phyloP scores from a whole-genome alignment of 1,140 invertebrate species.

The Rhopalosiphum maidis region DNA sequence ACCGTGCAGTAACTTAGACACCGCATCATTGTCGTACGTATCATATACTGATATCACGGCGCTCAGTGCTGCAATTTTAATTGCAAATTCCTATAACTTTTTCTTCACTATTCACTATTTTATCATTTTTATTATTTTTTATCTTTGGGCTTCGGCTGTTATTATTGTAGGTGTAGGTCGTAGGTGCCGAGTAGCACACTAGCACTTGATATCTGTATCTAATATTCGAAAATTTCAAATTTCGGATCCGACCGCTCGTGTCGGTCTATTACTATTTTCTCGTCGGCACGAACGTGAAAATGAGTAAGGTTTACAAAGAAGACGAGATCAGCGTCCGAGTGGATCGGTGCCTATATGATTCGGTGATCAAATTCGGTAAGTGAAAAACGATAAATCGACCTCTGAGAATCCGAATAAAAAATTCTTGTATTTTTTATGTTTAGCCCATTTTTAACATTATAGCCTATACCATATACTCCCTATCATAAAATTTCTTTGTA shows the following conservation, averaged over 20 bases:
- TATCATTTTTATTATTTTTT: background rate
- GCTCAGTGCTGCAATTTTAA: background rate
- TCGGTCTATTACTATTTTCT: background rate
- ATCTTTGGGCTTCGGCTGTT: background rate
- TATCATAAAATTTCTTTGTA: background rate
- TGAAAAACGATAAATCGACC: background rate
- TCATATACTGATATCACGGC: background rate
- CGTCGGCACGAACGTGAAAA: background rate
- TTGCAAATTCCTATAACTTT: background rate
- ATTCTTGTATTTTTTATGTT: background rate
- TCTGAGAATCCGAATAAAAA: background rate
- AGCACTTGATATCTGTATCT: background rate
- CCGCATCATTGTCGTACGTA: background rate
- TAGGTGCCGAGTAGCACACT: background rate
- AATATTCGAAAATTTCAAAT: background rate
- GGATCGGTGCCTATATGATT: slow-evolving; percentile 54
- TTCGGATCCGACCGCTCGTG: background rate
- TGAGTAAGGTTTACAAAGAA: slow-evolving; percentile 54
- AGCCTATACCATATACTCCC: background rate
- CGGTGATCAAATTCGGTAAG: slow-evolving; percentile 53
- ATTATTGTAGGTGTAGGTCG: background rate
- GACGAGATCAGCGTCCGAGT: slow-evolving; percentile 48
- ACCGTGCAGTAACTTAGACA: no score
- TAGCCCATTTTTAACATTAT: background rate
- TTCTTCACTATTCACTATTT: background rate